Conservation (phyloP, 2,113 vertebrate genomes). For the Tragelaphus strepsiceros region DNA sequence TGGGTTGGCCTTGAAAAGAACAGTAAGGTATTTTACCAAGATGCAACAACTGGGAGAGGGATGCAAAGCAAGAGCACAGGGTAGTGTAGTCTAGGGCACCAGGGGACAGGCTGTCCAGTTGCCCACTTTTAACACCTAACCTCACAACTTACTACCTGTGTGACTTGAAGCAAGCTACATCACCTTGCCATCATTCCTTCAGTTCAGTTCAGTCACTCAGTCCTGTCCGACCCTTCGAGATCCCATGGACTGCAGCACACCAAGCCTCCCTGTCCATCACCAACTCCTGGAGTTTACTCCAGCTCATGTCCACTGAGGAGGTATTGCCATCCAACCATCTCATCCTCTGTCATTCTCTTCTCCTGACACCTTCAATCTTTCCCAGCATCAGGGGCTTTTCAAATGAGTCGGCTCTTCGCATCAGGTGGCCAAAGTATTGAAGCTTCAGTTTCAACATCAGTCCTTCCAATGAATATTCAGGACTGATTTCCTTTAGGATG, state of each 20-base stretch:
- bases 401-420: neutral
- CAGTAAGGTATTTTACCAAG: neutral
- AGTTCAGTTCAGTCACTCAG: neutral
- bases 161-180: neutral
- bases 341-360: neutral
- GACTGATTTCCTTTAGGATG: neutral
- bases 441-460: neutral
- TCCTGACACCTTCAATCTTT: neutral
- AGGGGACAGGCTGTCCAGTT: neutral
- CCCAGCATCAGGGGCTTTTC: neutral
- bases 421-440: neutral
- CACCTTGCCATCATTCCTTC: neutral
- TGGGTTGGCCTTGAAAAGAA: neutral
- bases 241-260: neutral
- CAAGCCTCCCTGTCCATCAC: neutral
- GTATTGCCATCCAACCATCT: neutral
- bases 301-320: neutral
- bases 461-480: neutral
- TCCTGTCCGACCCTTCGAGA: rapidly evolving
- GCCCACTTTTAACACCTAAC: neutral
- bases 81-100: neutral
- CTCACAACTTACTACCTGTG: neutral
- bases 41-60: neutral
- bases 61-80: neutral
- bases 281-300: neutral